These are phyloP conservation scores for Drosophila meridiana DNA, from an alignment of 2,888 invertebrate species.

Conservation along the genomic window DNA sequence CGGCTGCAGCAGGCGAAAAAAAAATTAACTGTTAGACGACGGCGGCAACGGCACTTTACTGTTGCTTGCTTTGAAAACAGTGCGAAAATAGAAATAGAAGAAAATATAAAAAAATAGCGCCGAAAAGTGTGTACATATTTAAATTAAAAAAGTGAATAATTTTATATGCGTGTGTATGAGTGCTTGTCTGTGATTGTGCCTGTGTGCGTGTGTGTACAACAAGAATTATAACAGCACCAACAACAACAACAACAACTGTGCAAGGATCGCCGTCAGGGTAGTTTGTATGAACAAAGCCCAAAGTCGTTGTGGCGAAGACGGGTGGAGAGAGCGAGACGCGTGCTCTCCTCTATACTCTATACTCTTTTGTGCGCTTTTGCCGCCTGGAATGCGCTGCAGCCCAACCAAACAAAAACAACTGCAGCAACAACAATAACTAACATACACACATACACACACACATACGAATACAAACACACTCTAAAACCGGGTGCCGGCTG, in stretches of 20 bases:
- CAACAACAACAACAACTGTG: conserved; percentile 44
- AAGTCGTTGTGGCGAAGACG: conserved; percentile 25
- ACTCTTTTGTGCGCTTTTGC: conserved; percentile 75
- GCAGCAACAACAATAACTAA: conserved; percentile 32
- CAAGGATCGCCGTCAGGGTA: conserved; percentile 76
- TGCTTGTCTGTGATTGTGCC: conserved; percentile 45
- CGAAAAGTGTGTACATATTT: conserved; percentile 55
- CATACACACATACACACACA: conserved; percentile 1
- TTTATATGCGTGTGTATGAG: conserved; percentile 51
- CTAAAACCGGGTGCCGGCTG: conserved; percentile 20
- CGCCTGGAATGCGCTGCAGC: conserved; percentile 75
- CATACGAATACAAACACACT: not conserved
- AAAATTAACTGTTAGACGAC: conserved; percentile 56
- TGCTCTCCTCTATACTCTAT: conserved; percentile 36
- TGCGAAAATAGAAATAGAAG: conserved; percentile 30
- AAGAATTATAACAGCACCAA: conserved; percentile 54
- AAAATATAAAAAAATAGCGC: conserved; percentile 20
- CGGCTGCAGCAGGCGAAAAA: conserved; percentile 27
- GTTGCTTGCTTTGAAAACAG: conserved; percentile 57
- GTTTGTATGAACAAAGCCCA: conserved; percentile 74
- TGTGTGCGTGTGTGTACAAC: conserved; percentile 61
- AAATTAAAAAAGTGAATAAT: conserved; percentile 55
- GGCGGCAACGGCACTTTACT: conserved; percentile 47
- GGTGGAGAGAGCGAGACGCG: conserved; percentile 30
- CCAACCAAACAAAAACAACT: conserved; percentile 42